Conservation (phyloP, 2,888 invertebrate species). For the Siphlonurus alternatus region DNA sequence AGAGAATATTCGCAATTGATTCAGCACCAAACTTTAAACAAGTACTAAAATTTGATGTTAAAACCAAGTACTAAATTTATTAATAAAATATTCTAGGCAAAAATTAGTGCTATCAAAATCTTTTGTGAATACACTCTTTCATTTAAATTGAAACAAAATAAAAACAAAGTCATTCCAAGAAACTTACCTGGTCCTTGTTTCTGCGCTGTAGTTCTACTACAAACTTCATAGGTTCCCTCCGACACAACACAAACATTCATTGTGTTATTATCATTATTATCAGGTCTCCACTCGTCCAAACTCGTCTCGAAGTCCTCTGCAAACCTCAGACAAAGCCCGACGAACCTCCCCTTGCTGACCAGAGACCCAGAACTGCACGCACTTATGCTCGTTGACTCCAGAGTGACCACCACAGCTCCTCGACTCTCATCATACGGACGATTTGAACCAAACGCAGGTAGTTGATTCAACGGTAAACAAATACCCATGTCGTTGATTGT, state of each 20-base stretch:
- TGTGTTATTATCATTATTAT: slow-evolving; percentile 54
- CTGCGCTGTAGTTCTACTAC: slow-evolving; percentile 78
- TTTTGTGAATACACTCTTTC: no score
- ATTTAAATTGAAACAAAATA: no score
- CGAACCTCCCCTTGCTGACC: slow-evolving; percentile 77
- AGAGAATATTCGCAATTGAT: no score
- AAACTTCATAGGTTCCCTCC: slow-evolving; percentile 96
- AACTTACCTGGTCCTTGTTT: slow-evolving; percentile 51
- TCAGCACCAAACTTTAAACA: no score
- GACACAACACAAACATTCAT: slow-evolving; percentile 95
- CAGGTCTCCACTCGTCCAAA: slow-evolving; percentile 94
- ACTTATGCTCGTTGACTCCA: slow-evolving; percentile 90
- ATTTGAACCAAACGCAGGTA: slow-evolving; percentile 35
- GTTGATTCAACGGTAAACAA: slow-evolving; percentile 76
- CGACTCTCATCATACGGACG: slow-evolving; percentile 40
- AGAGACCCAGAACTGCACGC: slow-evolving; percentile 93
- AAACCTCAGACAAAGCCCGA: slow-evolving; percentile 82
- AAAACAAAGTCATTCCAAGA: not conserved
- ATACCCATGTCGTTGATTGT: slow-evolving; percentile 96
- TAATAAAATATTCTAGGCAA: no score
- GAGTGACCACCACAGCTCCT: slow-evolving; percentile 86
- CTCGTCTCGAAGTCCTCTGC: slow-evolving; percentile 95
- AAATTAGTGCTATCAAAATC: no score
- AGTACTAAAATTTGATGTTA: no score
- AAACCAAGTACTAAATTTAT: no score